These are phyloP conservation scores for Andrena hattorfiana DNA, from an alignment of 2,888 invertebrate genomes.

Conservation along the genomic window DNA sequence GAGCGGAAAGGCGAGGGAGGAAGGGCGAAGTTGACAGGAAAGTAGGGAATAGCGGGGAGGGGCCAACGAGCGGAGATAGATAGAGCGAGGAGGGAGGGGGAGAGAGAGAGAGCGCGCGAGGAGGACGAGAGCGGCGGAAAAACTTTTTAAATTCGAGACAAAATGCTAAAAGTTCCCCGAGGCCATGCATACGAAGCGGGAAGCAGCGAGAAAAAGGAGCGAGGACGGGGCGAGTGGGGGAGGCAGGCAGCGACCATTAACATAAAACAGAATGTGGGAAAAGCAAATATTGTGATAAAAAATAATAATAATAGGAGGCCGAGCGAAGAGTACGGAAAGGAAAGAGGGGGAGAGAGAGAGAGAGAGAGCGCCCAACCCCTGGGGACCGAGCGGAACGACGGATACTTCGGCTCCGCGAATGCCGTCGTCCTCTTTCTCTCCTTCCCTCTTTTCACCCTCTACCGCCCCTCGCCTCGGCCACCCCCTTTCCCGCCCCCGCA, in stretches of 20 bases:
- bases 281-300: constrained; percentile 76
- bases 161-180: constrained; percentile 82
- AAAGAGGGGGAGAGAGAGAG: constrained; percentile 44
- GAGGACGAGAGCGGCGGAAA: constrained; percentile 68
- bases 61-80: background rate
- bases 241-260: constrained; percentile 78
- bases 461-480: background rate
- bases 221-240: constrained; percentile 53
- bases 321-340: constrained; percentile 54
- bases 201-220: constrained; percentile 67
- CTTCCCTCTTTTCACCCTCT: constrained; percentile 14
- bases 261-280: constrained; percentile 79
- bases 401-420: constrained; percentile 71
- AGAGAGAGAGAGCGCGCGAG: background rate
- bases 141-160: constrained; percentile 82
- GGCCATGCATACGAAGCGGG: constrained; percentile 79
- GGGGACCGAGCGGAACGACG: constrained; percentile 69
- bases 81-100: constrained; percentile 1
- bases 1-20: background rate
- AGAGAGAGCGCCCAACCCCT: constrained; percentile 68
- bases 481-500: constrained; percentile 1
- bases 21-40: constrained; percentile 30
- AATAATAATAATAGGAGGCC: constrained; percentile 74
- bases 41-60: constrained; percentile 14
- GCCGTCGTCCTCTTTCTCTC: constrained; percentile 59